These are phyloP conservation scores for Bambusicola thoracicus DNA, from an alignment of 2,113 vertebrate species.

Conservation along the genomic window DNA sequence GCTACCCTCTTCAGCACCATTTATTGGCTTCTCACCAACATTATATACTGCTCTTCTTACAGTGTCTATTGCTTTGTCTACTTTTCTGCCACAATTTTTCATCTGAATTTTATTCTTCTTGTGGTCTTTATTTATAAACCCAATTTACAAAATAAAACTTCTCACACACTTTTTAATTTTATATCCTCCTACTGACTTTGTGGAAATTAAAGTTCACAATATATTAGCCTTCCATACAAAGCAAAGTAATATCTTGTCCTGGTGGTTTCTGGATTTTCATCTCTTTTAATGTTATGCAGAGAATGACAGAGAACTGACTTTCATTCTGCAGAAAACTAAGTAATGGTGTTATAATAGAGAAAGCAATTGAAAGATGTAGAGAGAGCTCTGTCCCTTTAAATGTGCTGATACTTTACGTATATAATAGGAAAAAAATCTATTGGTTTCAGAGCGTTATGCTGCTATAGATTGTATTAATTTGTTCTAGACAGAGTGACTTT, in stretches of 20 bases:
- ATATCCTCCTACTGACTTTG: background rate
- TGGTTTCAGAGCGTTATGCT: background rate
- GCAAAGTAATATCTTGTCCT: background rate
- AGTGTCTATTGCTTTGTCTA: background rate
- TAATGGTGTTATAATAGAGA: background rate
- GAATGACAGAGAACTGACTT: background rate
- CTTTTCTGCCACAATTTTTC: background rate
- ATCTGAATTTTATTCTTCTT: background rate
- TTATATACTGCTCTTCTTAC: background rate
- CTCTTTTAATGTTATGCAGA: fast-evolving
- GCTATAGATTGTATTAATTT: background rate
- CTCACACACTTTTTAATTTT: background rate
- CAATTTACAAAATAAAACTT: background rate
- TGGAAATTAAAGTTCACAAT: background rate
- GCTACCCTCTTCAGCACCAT: background rate
- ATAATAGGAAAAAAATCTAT: background rate
- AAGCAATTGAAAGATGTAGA: background rate
- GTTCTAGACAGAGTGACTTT: background rate
- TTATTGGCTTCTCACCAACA: background rate
- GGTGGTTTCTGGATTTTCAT: background rate
- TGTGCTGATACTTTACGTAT: background rate
- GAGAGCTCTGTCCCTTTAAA: background rate
- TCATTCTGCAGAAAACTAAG: background rate
- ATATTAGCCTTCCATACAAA: background rate
- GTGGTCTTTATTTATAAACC: background rate